Conservation (phyloP, 2,797 vertebrate species). For the Chloroceryle amazona region DNA sequence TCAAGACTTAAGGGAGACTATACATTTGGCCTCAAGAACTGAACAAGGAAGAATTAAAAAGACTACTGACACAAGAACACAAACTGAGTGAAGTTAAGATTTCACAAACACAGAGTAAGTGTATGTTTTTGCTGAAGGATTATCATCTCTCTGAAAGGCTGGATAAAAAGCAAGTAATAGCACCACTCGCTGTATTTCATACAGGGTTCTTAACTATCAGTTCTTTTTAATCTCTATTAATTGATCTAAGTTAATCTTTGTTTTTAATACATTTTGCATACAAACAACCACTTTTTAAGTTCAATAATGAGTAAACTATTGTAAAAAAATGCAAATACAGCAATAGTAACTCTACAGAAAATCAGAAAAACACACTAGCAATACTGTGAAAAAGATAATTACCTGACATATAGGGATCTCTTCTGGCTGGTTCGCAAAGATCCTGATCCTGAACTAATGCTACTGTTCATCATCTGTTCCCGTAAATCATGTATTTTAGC, state of each 20-base stretch:
- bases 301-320: not conserved
- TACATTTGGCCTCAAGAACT: not conserved
- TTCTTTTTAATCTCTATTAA: not conserved
- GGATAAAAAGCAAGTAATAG: not conserved
- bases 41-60: not conserved
- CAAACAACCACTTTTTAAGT: not conserved
- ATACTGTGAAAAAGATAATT: not conserved
- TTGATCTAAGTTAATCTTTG: not conserved
- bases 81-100: not conserved
- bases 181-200: not conserved
- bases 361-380: not conserved
- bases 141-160: not conserved
- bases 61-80: not conserved
- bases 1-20: not conserved
- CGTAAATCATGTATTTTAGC: constrained; percentile 97
- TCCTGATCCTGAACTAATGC: constrained; percentile 96
- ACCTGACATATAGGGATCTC: constrained; percentile 97
- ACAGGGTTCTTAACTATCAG: not conserved
- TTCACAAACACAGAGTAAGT: not conserved
- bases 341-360: not conserved
- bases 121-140: not conserved
- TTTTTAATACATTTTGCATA: not conserved
- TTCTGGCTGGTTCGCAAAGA: constrained; percentile 96
- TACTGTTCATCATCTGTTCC: constrained; percentile 99
- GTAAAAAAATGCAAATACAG: not conserved